These are phyloP conservation scores for Opisthograptis luteolata DNA, from an alignment of 2,888 invertebrate genomes.

Conservation along the genomic window DNA sequence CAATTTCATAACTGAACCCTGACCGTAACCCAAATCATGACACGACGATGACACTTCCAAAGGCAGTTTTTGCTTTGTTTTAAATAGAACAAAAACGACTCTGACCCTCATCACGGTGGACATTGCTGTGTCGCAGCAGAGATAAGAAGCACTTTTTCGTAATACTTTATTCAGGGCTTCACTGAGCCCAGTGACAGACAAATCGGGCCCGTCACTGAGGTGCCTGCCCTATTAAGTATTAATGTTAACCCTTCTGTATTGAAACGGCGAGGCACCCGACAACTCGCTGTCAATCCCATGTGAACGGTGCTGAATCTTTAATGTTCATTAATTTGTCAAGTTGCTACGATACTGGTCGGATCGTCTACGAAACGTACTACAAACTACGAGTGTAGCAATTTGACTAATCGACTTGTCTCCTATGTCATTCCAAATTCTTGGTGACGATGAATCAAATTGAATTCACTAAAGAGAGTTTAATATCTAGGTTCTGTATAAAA, in stretches of 20 bases:
- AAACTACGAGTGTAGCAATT: conserved; percentile 6
- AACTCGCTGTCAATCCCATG: conserved; percentile 73
- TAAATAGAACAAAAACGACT: conserved; percentile 34
- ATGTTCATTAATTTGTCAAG: conserved; percentile 79
- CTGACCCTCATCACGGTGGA: conserved; percentile 75
- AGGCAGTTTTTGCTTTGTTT: conserved; percentile 36
- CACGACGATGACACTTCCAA: conserved; percentile 27
- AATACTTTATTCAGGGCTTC: conserved; percentile 82
- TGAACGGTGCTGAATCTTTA: conserved; percentile 70
- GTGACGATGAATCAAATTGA: not conserved
- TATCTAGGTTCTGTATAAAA: too few relatives aligned
- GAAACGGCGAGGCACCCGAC: conserved; percentile 63
- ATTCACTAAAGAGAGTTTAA: too few relatives aligned
- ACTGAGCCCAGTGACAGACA: conserved; percentile 78
- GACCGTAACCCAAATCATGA: conserved; percentile 23
- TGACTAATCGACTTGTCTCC: conserved; percentile 4
- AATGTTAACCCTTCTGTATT: conserved; percentile 79
- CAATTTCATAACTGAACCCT: conserved; percentile 16
- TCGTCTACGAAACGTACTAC: not conserved
- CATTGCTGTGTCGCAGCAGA: conserved; percentile 55
- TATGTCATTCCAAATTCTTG: not conserved
- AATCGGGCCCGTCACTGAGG: conserved; percentile 79
- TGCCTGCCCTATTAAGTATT: conserved; percentile 76
- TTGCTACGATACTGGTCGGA: conserved; percentile 40
- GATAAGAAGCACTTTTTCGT: conserved; percentile 83